phyloP scores from a whole-genome alignment of 2,797 vertebrate species.

The Discoglossus pictus region DNA sequence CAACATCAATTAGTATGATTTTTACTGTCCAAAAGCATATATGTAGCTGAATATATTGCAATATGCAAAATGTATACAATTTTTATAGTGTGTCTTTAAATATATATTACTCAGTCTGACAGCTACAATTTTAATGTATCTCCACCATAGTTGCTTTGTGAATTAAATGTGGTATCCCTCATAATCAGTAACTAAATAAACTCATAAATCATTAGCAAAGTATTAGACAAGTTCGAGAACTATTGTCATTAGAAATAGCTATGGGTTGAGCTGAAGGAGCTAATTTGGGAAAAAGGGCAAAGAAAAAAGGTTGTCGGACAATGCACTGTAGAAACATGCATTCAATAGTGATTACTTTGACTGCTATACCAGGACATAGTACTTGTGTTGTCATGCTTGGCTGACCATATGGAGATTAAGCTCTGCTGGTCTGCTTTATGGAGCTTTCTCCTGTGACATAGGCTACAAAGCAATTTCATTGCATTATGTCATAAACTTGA shows the following conservation, averaged over 20 bases:
- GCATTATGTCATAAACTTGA: conserved; percentile 53
- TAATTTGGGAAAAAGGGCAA: conserved; percentile 49
- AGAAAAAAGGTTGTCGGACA: conserved; percentile 47
- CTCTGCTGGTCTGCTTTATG: conserved; percentile 45
- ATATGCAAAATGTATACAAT: no score
- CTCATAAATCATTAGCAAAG: no score
- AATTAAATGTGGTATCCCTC: no score
- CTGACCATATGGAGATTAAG: conserved; percentile 65
- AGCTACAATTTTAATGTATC: no score
- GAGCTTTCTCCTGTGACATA: conserved; percentile 53
- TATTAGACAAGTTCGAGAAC: no score
- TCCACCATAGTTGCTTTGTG: no score
- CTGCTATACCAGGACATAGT: conserved; percentile 54
- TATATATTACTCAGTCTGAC: no score
- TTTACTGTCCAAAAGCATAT: no score
- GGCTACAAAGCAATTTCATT: conserved; percentile 65
- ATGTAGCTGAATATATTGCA: no score
- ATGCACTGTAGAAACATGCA: conserved; percentile 41
- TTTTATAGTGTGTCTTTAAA: no score
- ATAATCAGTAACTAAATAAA: no score
- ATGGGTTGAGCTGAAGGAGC: conserved; percentile 38
- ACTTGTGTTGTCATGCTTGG: conserved; percentile 59
- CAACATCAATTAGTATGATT: no score
- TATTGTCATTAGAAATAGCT: conserved; percentile 12
- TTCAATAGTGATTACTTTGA: conserved; percentile 53